Base-by-base conservation (phyloP, 2,797 vertebrate genomes). In the Pterois miles region DNA sequence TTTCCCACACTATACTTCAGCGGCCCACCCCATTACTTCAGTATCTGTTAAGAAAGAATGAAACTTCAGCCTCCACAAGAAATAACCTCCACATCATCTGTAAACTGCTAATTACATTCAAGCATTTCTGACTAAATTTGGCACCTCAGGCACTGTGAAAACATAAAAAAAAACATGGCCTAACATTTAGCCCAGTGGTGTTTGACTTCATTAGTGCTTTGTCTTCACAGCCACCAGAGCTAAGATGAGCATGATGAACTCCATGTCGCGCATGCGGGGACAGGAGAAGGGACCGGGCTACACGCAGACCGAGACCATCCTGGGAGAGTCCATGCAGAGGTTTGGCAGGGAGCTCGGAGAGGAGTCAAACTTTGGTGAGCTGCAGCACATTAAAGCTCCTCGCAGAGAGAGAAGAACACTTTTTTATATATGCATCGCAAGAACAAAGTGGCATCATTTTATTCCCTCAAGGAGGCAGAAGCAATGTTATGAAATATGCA, bases 211-310 rank as follows among this genome's bases (percentile, higher is more conserved):
- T 64, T 25, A 4, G 12, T 60, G 43, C 34, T 78, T 25, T 84
- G 27, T 23, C 23, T 75, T 54, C 8, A 13, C 90, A 99, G 98
- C 98, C 81, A 98, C 98, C 90, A 96, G 98, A 94, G 98, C 98
- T 87, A 99, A 98, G 94, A 97, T 99, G 94, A 99, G 95, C 92
- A 99, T 99, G 98, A 98, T 99, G 87, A 99, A 97, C 94, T 99
- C 98, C 75, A 99, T 99, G 98, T 99, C 98, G 18, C 98, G 98
- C 92, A 99, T 99, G 59, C 95, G 98, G 6, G 98, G 98, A 1
- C 98, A 99, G 87, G 98, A 99, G 85, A 99, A 98, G 80, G 97
- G 98, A 16, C 98, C 98, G 0, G 98, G 98, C 57, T 99, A 99
- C 82, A 98, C 96, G 0, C 98, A 99, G 94, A 96, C 98, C 0